Conservation (phyloP, 2,113 vertebrate genomes). For the Antigone vipio region DNA sequence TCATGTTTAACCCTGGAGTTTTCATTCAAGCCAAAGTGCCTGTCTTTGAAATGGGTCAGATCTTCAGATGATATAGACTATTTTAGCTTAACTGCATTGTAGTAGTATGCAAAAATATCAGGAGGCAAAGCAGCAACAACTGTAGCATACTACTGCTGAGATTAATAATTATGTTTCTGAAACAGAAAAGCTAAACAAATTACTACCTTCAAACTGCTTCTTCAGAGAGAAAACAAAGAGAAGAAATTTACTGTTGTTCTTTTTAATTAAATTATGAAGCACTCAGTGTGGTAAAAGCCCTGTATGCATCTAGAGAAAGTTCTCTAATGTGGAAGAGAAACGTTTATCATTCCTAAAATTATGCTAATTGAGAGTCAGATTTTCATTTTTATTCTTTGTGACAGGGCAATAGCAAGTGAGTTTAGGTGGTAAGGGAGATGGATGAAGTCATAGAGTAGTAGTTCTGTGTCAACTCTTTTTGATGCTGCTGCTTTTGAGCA, state of each 20-base stretch:
- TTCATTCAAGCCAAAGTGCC: neutral
- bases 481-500: neutral
- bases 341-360: neutral
- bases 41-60: neutral
- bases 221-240: neutral
- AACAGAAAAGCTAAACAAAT: neutral
- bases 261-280: neutral
- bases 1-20: neutral
- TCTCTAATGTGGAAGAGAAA: neutral
- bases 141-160: neutral
- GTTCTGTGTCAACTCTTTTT: neutral
- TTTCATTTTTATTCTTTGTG: neutral
- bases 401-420: neutral
- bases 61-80: neutral
- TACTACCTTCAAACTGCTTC: neutral
- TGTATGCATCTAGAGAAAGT: neutral
- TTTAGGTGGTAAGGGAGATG: neutral
- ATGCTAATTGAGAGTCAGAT: neutral
- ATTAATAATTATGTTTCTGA: neutral
- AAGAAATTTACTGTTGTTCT: neutral
- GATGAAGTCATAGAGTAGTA: neutral
- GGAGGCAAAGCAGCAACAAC: neutral
- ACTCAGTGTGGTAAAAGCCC: neutral
- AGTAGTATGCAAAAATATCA: neutral
- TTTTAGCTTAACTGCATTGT: neutral